phyloP scores from a whole-genome alignment of 2,888 invertebrate genomes.

The Limnephilus lunatus region DNA sequence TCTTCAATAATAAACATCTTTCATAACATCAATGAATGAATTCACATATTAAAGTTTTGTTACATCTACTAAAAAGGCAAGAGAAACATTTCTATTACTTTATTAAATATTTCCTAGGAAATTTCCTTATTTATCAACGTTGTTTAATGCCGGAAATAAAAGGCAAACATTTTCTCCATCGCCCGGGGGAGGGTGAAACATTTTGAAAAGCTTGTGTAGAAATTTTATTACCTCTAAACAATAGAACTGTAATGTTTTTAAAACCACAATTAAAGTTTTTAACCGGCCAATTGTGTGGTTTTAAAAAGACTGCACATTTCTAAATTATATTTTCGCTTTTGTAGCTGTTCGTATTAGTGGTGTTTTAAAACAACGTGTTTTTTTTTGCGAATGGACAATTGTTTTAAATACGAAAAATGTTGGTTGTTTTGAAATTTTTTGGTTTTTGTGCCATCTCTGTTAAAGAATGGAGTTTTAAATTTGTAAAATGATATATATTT shows the following conservation, averaged over 20 bases:
- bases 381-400: background rate
- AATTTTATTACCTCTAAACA: conserved; percentile 15
- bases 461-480: too few species aligned
- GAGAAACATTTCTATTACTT: background rate
- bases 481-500: too few species aligned
- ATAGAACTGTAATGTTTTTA: background rate
- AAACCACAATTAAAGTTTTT: background rate
- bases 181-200: background rate
- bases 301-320: background rate
- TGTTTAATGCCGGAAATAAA: background rate
- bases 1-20: background rate
- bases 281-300: background rate
- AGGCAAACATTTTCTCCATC: conserved; percentile 6
- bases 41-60: background rate
- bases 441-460: too few species aligned
- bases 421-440: background rate
- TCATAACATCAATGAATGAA: background rate
- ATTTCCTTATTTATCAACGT: background rate
- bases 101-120: background rate
- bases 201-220: conserved; percentile 22
- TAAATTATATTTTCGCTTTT: background rate
- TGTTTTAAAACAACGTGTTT: background rate
- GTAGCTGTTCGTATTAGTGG: background rate
- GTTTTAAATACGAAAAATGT: background rate
- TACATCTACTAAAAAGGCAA: background rate